Conservation (phyloP, 1,140 invertebrate species). For the Bilobella aurantiaca region DNA sequence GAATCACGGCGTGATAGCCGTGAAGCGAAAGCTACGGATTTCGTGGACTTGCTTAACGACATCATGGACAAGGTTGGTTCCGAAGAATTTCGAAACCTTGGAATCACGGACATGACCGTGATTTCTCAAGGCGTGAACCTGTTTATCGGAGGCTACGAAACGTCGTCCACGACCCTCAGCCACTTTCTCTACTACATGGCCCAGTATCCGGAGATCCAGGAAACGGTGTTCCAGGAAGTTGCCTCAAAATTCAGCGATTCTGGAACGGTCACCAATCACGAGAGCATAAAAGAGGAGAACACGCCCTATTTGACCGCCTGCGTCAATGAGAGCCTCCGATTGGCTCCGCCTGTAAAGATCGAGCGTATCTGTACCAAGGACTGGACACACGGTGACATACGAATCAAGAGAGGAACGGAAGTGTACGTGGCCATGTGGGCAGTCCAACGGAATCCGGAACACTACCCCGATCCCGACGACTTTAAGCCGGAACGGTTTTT, state of each 20-base stretch:
- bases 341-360: conserved; percentile 22
- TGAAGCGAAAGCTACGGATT: conserved; percentile 1
- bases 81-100: conserved; percentile 20
- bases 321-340: conserved; percentile 32
- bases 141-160: conserved; percentile 56
- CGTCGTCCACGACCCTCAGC: conserved; percentile 46
- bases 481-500: conserved; percentile 89
- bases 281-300: conserved; percentile 36
- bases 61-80: conserved; percentile 8
- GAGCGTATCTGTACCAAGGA: conserved; percentile 32
- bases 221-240: conserved; percentile 48
- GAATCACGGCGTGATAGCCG: not conserved
- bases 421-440: conserved; percentile 22
- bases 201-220: conserved; percentile 46
- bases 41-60: conserved; percentile 20
- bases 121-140: conserved; percentile 54
- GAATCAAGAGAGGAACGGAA: conserved; percentile 22
- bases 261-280: conserved; percentile 36
- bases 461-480: conserved; percentile 68
- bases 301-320: conserved; percentile 33
- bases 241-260: conserved; percentile 36
- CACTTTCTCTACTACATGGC: conserved; percentile 50
- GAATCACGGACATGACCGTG: conserved; percentile 52
- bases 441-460: conserved; percentile 63
- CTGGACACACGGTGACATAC: conserved; percentile 16